A percentile compares a stretch with the other conserved stretches of the same genome.
Evolutionary conservation across 2,113 vertebrate species (phyloP).

Genomic region (Marmota monax): DNA sequence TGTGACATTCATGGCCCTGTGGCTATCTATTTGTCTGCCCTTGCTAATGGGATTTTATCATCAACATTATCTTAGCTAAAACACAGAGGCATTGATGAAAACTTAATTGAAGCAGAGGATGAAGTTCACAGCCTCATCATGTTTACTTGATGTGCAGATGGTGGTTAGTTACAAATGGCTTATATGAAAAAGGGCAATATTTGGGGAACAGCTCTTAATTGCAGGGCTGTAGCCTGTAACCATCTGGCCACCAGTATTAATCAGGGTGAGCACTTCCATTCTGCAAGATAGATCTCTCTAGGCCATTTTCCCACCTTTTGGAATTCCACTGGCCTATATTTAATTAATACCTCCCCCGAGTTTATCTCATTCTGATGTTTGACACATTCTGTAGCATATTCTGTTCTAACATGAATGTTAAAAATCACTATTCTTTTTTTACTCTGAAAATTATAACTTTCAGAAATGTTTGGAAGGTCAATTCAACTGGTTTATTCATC

Average conservation of each 20-base stretch:
- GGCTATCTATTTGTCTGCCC: constrained; percentile 51
- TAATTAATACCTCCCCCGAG: neutral
- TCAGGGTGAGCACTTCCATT: neutral
- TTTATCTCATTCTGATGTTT: neutral
- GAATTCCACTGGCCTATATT: neutral
- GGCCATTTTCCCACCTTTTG: neutral
- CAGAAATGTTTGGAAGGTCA: neutral
- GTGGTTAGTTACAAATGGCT: neutral
- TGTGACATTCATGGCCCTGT: neutral
- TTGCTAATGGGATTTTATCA: constrained; percentile 42
- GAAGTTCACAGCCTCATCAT: neutral
- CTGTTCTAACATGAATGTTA: neutral
- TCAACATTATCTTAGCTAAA: constrained; percentile 73
- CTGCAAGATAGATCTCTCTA: rapidly evolving
- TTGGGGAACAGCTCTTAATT: neutral
- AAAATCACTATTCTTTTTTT: neutral
- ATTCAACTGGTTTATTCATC: neutral
- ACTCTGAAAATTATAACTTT: neutral
- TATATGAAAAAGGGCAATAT: neutral
- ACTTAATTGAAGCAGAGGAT: constrained; percentile 51
- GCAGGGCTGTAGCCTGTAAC: neutral
- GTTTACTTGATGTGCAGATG: constrained; percentile 53
- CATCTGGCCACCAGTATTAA: neutral
- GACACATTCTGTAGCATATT: neutral
- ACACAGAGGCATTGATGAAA: constrained; percentile 53